Evolutionary conservation across 2,888 invertebrate genomes (phyloP), one percentile per base, ranked within the genome.

Genomic region (Drosophila nr. fundita): DNA sequence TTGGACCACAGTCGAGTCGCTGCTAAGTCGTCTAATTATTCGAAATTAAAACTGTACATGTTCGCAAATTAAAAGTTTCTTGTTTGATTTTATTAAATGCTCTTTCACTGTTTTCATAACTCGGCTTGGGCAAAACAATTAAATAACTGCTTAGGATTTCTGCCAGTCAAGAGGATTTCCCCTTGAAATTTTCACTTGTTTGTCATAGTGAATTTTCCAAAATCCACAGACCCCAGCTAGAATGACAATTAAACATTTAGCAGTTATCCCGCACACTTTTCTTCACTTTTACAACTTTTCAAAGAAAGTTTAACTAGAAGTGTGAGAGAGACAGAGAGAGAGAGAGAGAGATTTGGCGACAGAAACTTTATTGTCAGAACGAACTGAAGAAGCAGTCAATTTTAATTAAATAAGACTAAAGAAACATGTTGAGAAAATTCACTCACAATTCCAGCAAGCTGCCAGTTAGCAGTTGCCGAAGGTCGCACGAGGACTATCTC

Each of bases 1-100:
- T 53, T 40, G 38, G 42, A n/a, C 10, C 36, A 42, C 38, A 61
- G 27, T 30, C 38, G 48, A 49, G 58, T 45, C 11, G 60, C 42
- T 45, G 55, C 42, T 52, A 60, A 76, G 77, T 50, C 45, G 71
- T 61, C 45, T 69, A 52, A 69, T 60, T 76, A 55, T 70, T n/a
- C 71, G 2, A 76, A 76, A 55, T 70, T 54, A 50, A 55, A 54
- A 54, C 45, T 24, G 21, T 45, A 10, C 45, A 24, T 45, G 45
- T 45, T 45, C 45, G 45, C 24, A 24, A 45, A 45, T 24, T 7
- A 15, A 45, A 24, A 45, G 24, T 45, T 45, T 45, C 2, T 15
- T 45, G 4, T 24, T 21, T 45, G 21, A 24, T 24, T 45, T 24
- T 8, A 45, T 45, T 24, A 45, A 45, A 15, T 45, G 45, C 45